Conservation (phyloP, 2,888 invertebrate species). For the Tenodera sinensis region DNA sequence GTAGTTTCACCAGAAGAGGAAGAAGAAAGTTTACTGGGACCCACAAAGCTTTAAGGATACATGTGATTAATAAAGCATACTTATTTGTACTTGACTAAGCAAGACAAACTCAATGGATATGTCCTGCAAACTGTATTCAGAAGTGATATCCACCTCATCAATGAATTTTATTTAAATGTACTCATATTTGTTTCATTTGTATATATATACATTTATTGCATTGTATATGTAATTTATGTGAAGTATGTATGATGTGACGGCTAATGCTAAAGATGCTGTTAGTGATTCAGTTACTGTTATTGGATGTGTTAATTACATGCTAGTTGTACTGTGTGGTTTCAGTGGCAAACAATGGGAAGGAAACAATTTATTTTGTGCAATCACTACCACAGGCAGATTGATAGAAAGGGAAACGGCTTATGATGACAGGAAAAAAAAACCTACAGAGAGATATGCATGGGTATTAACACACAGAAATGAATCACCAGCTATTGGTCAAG, state of each 20-base stretch:
- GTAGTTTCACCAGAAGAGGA: slow-evolving; percentile 11
- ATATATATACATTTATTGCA: not conserved
- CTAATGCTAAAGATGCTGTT: not conserved
- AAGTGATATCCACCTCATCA: not conserved
- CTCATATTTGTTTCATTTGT: not conserved
- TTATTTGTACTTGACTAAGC: not conserved
- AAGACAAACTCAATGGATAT: not conserved
- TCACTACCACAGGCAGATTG: too few species aligned
- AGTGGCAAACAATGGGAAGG: too few species aligned
- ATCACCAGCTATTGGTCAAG: too few species aligned
- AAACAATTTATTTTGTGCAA: too few species aligned
- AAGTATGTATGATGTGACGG: not conserved
- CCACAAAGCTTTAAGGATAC: not conserved
- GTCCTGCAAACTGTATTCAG: not conserved
- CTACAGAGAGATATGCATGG: too few species aligned
- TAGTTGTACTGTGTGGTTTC: too few species aligned
- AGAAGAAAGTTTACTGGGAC: slow-evolving; percentile 4
- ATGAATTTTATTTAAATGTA: not conserved
- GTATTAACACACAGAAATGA: too few species aligned
- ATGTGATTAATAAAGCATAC: not conserved
- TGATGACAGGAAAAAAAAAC: too few species aligned
- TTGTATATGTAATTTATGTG: not conserved
- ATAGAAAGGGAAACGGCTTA: too few species aligned
- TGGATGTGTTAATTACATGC: too few species aligned
- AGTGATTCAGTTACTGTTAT: too few species aligned